phyloP scores from a whole-genome alignment of 2,797 vertebrate species.

The Pitangus sulphuratus region DNA sequence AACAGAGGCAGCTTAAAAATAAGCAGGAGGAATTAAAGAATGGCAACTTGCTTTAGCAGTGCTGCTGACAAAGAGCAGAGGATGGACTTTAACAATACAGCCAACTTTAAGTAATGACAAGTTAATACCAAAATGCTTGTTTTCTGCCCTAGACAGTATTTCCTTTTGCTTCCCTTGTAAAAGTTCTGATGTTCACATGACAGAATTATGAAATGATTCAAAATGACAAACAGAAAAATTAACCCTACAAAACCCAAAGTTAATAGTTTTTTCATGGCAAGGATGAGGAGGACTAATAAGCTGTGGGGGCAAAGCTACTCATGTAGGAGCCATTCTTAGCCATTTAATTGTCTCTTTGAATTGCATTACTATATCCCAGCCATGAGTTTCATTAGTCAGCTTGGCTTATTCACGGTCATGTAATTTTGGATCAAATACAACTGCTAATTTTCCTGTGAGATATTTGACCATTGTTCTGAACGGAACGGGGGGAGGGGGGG shows the following conservation, averaged over 20 bases:
- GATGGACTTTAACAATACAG: neutral
- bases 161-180: neutral
- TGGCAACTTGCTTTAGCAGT: neutral
- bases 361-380: neutral
- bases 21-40: neutral
- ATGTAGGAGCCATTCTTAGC: neutral
- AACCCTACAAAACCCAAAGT: neutral
- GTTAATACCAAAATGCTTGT: neutral
- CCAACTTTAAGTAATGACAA: neutral
- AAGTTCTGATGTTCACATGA: neutral
- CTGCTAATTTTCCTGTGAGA: neutral
- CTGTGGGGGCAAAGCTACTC: neutral
- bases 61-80: neutral
- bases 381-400: neutral
- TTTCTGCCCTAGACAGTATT: neutral
- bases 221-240: neutral
- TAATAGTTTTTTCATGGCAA: neutral
- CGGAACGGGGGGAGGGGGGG: too few species aligned
- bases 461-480: neutral
- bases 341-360: neutral
- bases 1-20: neutral
- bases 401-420: neutral
- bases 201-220: neutral
- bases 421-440: neutral
- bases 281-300: neutral